These are phyloP conservation scores for Drosophila trapezifrons DNA, from an alignment of 1,140 invertebrate genomes.

Conservation along the genomic window DNA sequence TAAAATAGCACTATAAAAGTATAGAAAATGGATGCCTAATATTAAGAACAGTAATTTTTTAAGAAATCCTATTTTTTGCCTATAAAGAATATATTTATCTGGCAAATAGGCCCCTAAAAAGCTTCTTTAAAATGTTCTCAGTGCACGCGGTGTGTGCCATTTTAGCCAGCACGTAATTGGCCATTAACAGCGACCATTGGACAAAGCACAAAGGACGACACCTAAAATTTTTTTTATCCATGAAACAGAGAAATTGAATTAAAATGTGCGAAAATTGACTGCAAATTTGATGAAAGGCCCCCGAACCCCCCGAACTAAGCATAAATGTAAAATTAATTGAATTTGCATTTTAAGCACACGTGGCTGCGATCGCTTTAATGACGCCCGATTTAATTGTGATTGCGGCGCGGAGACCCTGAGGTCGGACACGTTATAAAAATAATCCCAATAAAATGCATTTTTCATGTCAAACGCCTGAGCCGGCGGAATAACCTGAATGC, in stretches of 20 bases:
- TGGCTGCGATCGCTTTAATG: slow-evolving; percentile 40
- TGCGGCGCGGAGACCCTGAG: slow-evolving; percentile 6
- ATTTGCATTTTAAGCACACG: slow-evolving; percentile 67
- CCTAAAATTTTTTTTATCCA: slow-evolving; percentile 42
- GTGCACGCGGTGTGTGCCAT: slow-evolving; percentile 4
- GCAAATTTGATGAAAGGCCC: slow-evolving; percentile 37
- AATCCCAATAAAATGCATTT: slow-evolving; percentile 83
- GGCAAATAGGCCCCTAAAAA: neutral
- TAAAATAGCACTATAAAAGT: too few relatives aligned
- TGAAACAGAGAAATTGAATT: slow-evolving; percentile 73
- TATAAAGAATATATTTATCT: neutral
- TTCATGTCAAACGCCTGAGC: slow-evolving; percentile 82
- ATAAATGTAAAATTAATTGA: slow-evolving; percentile 78
- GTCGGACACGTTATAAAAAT: slow-evolving; percentile 73
- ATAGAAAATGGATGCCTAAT: too few relatives aligned
- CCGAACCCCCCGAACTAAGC: slow-evolving; percentile 38
- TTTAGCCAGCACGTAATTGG: slow-evolving; percentile 68
- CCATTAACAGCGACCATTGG: slow-evolving; percentile 65
- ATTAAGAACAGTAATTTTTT: too few relatives aligned
- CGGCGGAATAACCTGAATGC: slow-evolving; percentile 79
- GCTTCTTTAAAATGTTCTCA: too few relatives aligned
- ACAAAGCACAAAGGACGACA: slow-evolving; percentile 63
- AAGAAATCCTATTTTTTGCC: too few relatives aligned
- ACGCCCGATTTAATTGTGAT: slow-evolving; percentile 55
- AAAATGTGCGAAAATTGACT: slow-evolving; percentile 74